A percentile compares a stretch with the other conserved stretches of the same genome.
phyloP scores from a whole-genome alignment of 2,113 vertebrate species.

The Colaptes auratus region DNA sequence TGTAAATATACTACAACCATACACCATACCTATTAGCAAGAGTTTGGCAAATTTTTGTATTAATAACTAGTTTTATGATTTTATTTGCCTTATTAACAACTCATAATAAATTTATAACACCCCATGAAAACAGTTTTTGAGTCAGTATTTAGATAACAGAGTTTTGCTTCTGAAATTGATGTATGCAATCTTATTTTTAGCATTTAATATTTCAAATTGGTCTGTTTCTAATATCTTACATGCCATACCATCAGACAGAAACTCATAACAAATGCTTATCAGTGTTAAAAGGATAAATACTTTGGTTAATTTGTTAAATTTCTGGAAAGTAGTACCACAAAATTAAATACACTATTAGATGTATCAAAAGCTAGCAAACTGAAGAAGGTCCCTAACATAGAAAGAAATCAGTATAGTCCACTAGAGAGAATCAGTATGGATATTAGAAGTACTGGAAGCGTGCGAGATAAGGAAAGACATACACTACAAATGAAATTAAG shows the following conservation, averaged over 20 bases:
- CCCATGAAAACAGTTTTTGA: background rate
- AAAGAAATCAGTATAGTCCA: background rate
- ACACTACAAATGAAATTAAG: background rate
- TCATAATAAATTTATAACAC: no score
- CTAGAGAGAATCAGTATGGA: background rate
- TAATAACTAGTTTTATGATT: no score
- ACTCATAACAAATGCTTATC: background rate
- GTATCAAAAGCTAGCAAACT: background rate
- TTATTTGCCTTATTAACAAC: no score
- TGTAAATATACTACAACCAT: no score
- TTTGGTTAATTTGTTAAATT: background rate
- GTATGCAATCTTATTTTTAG: background rate
- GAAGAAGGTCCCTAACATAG: background rate
- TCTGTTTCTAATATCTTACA: background rate
- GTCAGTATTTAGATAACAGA: background rate
- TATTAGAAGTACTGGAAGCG: background rate
- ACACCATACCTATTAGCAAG: no score
- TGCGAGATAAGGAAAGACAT: background rate
- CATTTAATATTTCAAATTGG: background rate
- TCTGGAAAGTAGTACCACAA: background rate
- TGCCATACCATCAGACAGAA: background rate
- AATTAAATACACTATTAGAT: background rate
- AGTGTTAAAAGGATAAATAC: background rate
- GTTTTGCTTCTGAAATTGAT: background rate
- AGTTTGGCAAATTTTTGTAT: no score